These are phyloP conservation scores for Todus mexicanus DNA, from an alignment of 2,797 vertebrate genomes.

Conservation along the genomic window DNA sequence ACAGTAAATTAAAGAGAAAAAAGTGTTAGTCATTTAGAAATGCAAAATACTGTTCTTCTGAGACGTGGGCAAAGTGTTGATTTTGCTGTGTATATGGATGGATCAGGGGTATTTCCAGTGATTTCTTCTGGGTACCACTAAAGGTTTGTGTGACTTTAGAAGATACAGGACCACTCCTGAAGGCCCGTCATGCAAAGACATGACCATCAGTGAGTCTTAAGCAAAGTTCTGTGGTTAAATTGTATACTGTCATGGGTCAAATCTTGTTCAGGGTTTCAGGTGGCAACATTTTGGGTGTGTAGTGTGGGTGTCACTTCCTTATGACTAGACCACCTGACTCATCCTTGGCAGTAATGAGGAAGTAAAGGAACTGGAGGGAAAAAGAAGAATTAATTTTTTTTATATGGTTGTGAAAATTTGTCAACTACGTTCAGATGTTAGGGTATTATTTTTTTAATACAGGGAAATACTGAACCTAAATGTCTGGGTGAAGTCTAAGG, in stretches of 20 bases:
- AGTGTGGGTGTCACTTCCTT: constrained; percentile 7
- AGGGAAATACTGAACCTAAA: neutral
- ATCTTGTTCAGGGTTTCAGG: neutral
- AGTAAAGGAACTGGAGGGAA: neutral
- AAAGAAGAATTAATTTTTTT: neutral
- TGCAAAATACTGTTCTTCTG: neutral
- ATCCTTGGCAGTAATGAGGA: neutral
- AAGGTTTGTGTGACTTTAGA: neutral
- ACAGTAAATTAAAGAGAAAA: neutral
- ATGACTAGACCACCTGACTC: neutral
- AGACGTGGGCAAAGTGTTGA: neutral
- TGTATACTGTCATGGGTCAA: neutral
- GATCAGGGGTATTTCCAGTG: neutral
- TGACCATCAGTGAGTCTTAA: neutral
- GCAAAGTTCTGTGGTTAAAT: neutral
- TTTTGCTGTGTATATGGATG: neutral
- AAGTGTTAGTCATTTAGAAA: neutral
- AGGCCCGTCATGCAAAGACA: neutral
- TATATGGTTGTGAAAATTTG: neutral
- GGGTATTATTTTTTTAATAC: neutral
- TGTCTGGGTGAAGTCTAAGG: neutral
- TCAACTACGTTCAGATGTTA: neutral
- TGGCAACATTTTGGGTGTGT: neutral
- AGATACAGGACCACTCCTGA: neutral
- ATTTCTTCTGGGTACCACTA: neutral